These are phyloP conservation scores for Corythornis vintsioides DNA, from an alignment of 2,113 vertebrate species.

Conservation along the genomic window DNA sequence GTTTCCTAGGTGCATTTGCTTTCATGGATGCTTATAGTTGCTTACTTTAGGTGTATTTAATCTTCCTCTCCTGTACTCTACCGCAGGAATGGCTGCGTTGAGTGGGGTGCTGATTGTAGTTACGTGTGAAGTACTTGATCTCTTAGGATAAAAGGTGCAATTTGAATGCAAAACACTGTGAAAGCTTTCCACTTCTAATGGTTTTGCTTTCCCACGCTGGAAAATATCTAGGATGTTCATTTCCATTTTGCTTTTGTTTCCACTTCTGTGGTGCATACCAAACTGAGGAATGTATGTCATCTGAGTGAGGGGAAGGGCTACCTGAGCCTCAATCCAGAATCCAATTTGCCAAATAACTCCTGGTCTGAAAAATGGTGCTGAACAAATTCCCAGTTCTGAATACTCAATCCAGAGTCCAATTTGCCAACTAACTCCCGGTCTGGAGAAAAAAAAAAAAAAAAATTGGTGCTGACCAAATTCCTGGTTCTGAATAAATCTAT, in stretches of 20 bases:
- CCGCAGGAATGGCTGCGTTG: neutral
- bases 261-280: neutral
- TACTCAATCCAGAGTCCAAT: neutral
- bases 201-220: conserved; percentile 26
- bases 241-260: conserved; percentile 56
- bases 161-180: conserved; percentile 44
- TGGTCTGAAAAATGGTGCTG: neutral
- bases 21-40: neutral
- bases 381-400: neutral
- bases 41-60: neutral
- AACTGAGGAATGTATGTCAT: neutral
- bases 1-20: neutral
- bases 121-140: conserved; percentile 41
- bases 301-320: neutral
- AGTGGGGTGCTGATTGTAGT: neutral
- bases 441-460: neutral
- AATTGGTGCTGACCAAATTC: neutral
- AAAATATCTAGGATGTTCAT: conserved; percentile 26
- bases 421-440: neutral
- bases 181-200: conserved; percentile 29
- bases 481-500: neutral
- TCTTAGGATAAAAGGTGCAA: conserved; percentile 45
- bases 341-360: neutral
- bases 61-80: neutral
- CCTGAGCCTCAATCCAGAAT: neutral